Evolutionary conservation across 2,113 vertebrate species (phyloP).

Genomic region (Tapirus terrestris): DNA sequence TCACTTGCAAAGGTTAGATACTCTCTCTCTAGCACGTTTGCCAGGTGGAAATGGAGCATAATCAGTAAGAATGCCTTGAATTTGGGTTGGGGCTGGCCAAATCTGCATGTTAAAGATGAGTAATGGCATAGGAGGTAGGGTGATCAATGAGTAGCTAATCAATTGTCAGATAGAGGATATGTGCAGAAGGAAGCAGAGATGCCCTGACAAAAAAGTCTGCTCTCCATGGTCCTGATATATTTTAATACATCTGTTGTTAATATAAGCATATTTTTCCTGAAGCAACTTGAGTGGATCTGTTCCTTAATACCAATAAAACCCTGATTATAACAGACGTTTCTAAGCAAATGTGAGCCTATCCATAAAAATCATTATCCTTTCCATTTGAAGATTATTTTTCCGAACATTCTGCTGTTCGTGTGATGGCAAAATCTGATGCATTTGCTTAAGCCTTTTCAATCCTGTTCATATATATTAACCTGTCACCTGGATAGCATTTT

Average conservation of each 20-base stretch:
- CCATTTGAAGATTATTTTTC: background rate
- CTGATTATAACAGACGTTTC: background rate
- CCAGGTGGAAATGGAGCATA: background rate
- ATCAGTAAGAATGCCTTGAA: background rate
- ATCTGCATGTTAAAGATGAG: background rate
- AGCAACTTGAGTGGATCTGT: background rate
- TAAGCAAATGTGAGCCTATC: background rate
- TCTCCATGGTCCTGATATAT: background rate
- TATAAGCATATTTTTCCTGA: background rate
- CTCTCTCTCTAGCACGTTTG: background rate
- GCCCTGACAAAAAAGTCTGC: background rate
- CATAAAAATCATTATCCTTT: slow-evolving; percentile 9
- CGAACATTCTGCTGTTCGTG: background rate
- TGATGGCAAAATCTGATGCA: background rate
- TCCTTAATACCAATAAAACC: background rate
- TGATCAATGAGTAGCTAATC: background rate
- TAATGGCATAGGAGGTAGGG: background rate
- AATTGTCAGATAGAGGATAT: background rate
- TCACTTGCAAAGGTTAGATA: background rate
- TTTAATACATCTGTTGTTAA: background rate
- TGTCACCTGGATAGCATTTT: background rate
- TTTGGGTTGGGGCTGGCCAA: background rate
- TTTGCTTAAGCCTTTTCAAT: background rate
- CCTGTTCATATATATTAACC: background rate
- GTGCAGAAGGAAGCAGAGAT: background rate